phyloP scores from a whole-genome alignment of 2,113 vertebrate genomes.

The Scalopus aquaticus region DNA sequence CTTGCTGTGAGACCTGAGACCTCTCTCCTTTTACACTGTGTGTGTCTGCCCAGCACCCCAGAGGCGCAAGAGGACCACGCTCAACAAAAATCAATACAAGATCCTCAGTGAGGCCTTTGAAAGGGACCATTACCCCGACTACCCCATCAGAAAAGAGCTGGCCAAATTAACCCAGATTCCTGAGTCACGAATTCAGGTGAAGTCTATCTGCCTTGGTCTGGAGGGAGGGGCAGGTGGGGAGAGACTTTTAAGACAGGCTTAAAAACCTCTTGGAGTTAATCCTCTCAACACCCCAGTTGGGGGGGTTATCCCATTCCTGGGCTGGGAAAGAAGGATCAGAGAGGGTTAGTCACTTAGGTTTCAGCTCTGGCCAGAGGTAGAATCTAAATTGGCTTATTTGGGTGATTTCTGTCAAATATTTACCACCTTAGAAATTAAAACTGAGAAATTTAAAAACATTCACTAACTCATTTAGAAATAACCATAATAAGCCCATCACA shows the following conservation, averaged over 20 bases:
- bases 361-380: neutral
- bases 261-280: neutral
- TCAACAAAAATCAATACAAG: neutral
- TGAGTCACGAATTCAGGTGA: conserved; percentile 45
- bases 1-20: neutral
- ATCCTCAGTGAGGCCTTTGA: neutral
- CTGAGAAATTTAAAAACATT: neutral
- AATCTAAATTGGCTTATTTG: neutral
- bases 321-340: neutral
- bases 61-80: neutral
- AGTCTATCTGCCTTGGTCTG: no score
- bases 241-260: neutral
- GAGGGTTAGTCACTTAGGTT: neutral
- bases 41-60: neutral
- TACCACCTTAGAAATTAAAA: neutral
- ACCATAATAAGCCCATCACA: neutral
- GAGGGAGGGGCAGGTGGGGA: neutral
- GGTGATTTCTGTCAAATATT: neutral
- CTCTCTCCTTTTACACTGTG: neutral
- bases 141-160: neutral
- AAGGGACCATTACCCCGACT: neutral
- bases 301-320: neutral
- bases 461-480: neutral
- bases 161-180: neutral
- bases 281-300: neutral